Evolutionary conservation across 2,888 invertebrate genomes (phyloP).

Genomic region (Nomada fabriciana): DNA sequence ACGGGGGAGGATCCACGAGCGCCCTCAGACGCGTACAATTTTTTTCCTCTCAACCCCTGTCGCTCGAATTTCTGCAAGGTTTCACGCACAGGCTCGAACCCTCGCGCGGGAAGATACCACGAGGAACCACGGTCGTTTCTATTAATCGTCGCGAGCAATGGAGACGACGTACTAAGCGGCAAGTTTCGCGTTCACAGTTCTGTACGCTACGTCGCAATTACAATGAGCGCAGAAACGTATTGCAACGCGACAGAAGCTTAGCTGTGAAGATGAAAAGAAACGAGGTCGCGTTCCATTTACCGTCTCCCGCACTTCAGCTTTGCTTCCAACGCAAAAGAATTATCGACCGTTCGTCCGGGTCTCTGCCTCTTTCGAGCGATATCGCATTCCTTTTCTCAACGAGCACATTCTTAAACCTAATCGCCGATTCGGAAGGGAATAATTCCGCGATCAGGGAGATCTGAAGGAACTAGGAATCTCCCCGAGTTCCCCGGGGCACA

Average conservation of each 20-base stretch:
- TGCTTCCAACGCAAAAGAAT: neutral
- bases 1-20: slow-evolving; percentile 26
- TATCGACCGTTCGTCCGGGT: slow-evolving; percentile 1
- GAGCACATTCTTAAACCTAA: neutral
- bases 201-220: neutral
- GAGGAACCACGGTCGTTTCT: neutral
- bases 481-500: too few species aligned
- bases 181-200: neutral
- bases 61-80: slow-evolving; percentile 8
- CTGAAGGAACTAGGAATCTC: neutral
- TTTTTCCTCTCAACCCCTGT: slow-evolving; percentile 34
- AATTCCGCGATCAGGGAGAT: neutral
- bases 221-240: neutral
- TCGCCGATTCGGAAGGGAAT: neutral
- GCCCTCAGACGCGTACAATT: slow-evolving; percentile 60
- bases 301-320: neutral
- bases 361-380: neutral
- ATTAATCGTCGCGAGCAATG: slow-evolving; percentile 33
- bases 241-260: neutral
- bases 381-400: neutral
- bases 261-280: neutral
- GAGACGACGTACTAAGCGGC: slow-evolving; percentile 12
- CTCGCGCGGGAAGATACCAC: slow-evolving; percentile 5
- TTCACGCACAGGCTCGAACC: slow-evolving; percentile 8
- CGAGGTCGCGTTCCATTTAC: slow-evolving; percentile 25